These are phyloP conservation scores for Archocentrus centrarchus DNA, from an alignment of 2,113 vertebrate genomes.

Conservation along the genomic window DNA sequence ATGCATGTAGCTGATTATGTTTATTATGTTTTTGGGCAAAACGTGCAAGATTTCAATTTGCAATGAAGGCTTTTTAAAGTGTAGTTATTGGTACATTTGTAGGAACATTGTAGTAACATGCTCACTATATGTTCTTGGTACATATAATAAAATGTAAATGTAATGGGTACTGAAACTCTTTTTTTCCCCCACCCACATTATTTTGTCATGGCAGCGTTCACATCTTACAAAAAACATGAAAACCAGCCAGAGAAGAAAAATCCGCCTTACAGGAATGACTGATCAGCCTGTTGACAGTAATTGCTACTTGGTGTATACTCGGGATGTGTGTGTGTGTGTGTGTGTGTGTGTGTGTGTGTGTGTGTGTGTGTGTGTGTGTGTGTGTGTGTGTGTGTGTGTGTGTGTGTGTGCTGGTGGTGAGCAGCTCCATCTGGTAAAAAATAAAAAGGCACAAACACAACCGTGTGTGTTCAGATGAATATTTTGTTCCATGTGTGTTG, in stretches of 20 bases:
- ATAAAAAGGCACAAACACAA: too few species aligned
- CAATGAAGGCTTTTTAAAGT: not conserved
- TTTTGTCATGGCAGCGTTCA: not conserved
- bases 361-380: too few species aligned
- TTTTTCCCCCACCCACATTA: not conserved
- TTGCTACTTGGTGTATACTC: not conserved
- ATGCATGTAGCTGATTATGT: not conserved
- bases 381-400: too few species aligned
- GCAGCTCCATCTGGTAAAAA: too few species aligned
- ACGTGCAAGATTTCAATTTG: not conserved
- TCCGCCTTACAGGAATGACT: not conserved
- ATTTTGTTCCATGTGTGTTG: too few species aligned
- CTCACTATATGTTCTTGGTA: not conserved
- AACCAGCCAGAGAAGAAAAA: not conserved
- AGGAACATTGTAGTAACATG: too few species aligned
- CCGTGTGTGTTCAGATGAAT: too few species aligned
- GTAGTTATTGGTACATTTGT: not conserved
- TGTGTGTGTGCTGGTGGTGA: too few species aligned
- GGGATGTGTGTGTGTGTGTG: not conserved
- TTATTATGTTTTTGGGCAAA: rapidly evolving
- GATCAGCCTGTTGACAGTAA: not conserved
- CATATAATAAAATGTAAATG: not conserved
- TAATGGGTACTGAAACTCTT: rapidly evolving
- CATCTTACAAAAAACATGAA: not conserved
- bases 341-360: too few species aligned